Evolutionary conservation across 2,797 vertebrate species (phyloP).

Genomic region (Anomalospiza imberbis): DNA sequence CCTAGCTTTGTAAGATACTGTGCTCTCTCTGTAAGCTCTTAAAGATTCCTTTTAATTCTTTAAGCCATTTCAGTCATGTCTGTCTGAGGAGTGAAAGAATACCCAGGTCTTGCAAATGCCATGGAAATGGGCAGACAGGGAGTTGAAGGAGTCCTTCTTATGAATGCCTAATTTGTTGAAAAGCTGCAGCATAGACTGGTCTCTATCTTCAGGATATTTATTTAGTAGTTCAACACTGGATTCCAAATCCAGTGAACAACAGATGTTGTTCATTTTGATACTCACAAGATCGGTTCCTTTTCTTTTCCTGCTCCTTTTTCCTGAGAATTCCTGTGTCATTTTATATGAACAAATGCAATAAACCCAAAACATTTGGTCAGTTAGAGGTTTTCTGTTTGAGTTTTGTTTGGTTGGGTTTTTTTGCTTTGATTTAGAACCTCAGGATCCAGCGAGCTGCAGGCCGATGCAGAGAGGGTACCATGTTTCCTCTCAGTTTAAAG

Average conservation of each 20-base stretch:
- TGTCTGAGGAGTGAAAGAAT: neutral
- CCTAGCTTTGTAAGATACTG: neutral
- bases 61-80: neutral
- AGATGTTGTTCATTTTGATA: neutral
- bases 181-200: neutral
- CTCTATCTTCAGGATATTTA: neutral
- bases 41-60: neutral
- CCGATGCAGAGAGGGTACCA: slow-evolving; percentile 73
- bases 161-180: neutral
- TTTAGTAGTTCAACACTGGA: neutral
- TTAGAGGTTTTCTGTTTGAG: neutral
- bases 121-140: neutral
- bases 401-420: neutral
- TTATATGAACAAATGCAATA: neutral
- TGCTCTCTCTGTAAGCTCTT: neutral
- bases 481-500: slow-evolving; percentile 85
- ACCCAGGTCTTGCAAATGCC: neutral
- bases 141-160: neutral
- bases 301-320: neutral
- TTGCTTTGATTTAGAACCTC: slow-evolving; percentile 73
- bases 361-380: neutral
- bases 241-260: neutral
- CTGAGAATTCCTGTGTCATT: neutral
- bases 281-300: neutral
- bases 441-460: slow-evolving; percentile 83